phyloP scores from a whole-genome alignment of 1,140 invertebrate species.

The Drosophila watanabei region DNA sequence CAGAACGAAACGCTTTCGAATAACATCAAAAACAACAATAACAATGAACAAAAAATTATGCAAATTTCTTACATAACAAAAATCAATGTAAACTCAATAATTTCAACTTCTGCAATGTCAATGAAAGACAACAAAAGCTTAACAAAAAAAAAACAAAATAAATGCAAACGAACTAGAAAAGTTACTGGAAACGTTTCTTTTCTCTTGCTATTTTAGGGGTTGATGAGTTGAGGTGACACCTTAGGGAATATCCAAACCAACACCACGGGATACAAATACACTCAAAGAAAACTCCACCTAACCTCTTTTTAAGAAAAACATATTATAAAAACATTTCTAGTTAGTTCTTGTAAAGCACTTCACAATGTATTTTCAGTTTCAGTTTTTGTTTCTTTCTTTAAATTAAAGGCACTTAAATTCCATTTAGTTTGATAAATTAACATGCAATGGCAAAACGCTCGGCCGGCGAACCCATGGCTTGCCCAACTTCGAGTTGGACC shows the following conservation, averaged over 20 bases:
- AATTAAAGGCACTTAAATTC: constrained; percentile 77
- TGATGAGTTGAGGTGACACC: background rate
- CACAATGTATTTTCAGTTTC: constrained; percentile 56
- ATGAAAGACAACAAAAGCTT: constrained; percentile 77
- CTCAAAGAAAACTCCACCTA: background rate
- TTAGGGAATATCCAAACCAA: background rate
- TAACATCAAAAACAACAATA: constrained; percentile 67
- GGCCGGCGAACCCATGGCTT: background rate
- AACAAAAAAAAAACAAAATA: constrained; percentile 70
- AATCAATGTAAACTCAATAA: constrained; percentile 64
- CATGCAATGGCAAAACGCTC: constrained; percentile 55
- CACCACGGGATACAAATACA: too few relatives aligned
- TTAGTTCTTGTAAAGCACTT: constrained; percentile 38
- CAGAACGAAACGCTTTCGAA: constrained; percentile 85
- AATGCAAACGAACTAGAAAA: constrained; percentile 84
- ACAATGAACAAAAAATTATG: constrained; percentile 38
- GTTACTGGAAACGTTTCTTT: constrained; percentile 46
- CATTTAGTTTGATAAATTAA: constrained; percentile 73
- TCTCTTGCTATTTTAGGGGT: background rate
- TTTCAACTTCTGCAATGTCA: constrained; percentile 79
- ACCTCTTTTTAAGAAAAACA: background rate
- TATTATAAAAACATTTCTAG: background rate
- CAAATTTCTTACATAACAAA: constrained; percentile 77
- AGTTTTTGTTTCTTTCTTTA: constrained; percentile 55
- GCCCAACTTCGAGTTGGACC: constrained; percentile 4